Evolutionary conservation across 64 coral and sea anemone species (phyloP).

Genomic region (Porites australiensis): DNA sequence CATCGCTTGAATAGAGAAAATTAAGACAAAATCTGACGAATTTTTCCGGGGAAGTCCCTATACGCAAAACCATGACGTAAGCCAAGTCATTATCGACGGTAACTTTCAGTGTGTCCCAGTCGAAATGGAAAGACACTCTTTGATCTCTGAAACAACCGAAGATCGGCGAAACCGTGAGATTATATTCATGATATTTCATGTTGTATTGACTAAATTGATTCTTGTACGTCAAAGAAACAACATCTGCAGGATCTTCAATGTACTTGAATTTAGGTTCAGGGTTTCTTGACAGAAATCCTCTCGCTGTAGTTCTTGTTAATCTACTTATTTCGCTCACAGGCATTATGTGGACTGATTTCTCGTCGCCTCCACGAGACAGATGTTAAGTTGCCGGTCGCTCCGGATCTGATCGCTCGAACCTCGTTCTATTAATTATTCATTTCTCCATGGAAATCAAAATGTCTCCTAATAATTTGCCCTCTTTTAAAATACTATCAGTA

Average conservation of each 20-base stretch:
- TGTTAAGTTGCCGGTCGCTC: background rate
- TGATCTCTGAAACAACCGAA: constrained; percentile 51
- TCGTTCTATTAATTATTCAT: constrained; percentile 40
- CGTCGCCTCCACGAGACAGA: background rate
- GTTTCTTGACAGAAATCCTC: constrained; percentile 32
- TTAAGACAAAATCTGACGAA: constrained; percentile 19
- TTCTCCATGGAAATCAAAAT: constrained; percentile 5
- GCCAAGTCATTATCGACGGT: constrained; percentile 26
- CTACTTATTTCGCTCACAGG: constrained; percentile 42
- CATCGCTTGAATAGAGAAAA: constrained; percentile 30
- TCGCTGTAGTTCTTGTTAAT: constrained; percentile 26
- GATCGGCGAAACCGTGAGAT: constrained; percentile 3
- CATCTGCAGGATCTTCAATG: constrained; percentile 66
- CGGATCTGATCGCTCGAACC: background rate
- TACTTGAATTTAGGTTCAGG: constrained; percentile 56
- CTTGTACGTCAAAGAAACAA: constrained; percentile 55
- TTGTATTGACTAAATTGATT: constrained; percentile 58
- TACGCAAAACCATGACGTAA: constrained; percentile 57
- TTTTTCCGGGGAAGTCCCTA: constrained; percentile 71
- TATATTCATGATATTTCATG: constrained; percentile 40
- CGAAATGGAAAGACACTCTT: constrained; percentile 40
- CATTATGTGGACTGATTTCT: background rate
- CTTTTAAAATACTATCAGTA: background rate
- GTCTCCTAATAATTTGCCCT: background rate
- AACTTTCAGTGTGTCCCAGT: constrained; percentile 55